Percentiles rank a stretch among this genome's conserved stretches.
These are phyloP conservation scores for Strigamia maritima DNA, from an alignment of 2,888 invertebrate genomes.

Conservation along the genomic window DNA sequence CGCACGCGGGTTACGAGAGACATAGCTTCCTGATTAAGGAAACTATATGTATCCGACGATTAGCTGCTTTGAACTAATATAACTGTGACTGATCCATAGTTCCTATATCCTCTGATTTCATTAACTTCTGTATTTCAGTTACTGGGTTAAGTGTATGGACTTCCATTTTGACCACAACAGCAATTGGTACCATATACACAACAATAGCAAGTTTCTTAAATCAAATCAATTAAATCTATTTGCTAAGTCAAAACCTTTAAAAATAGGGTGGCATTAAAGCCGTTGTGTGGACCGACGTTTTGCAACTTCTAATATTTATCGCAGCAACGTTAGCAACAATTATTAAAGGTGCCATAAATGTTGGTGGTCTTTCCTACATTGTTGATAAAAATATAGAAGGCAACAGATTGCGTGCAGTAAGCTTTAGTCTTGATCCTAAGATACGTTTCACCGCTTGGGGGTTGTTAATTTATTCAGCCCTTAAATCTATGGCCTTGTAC, in stretches of 20 bases:
- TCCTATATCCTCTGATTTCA: not conserved
- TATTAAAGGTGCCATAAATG: constrained; percentile 31
- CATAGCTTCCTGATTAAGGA: too few species aligned
- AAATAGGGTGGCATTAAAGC: constrained; percentile 36
- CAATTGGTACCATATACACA: constrained; percentile 20
- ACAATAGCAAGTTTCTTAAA: constrained; percentile 13
- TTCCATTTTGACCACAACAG: not conserved
- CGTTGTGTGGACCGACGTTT: constrained; percentile 28
- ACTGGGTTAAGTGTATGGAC: constrained; percentile 26
- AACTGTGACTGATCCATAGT: too few species aligned
- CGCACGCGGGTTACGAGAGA: too few species aligned
- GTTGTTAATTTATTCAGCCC: not conserved
- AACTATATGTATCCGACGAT: too few species aligned
- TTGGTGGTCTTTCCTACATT: constrained; percentile 10
- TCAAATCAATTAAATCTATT: not conserved
- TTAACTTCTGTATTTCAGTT: constrained; percentile 14
- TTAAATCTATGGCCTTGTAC: not conserved
- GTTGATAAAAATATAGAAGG: constrained; percentile 17
- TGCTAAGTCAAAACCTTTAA: not conserved
- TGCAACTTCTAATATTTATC: not conserved
- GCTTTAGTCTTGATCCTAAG: constrained; percentile 13
- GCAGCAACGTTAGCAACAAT: not conserved
- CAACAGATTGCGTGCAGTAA: not conserved
- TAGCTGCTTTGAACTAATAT: too few species aligned
- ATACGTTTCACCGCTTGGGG: constrained; percentile 36